A percentile compares a stretch with the other conserved stretches of the same genome.
These are phyloP conservation scores for Holacanthus passer DNA, from an alignment of 2,113 vertebrate genomes.

Conservation along the genomic window DNA sequence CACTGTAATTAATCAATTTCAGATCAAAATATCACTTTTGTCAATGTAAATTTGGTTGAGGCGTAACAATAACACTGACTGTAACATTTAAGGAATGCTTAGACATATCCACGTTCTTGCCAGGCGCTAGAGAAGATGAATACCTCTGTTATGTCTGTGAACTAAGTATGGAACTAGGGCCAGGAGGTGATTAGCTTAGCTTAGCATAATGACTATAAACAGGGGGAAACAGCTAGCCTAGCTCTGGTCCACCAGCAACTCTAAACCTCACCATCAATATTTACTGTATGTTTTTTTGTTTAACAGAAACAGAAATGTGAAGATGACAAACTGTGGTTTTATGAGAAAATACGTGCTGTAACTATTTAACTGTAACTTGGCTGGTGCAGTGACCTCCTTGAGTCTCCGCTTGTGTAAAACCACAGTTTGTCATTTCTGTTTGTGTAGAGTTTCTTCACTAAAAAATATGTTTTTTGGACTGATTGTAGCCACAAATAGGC, in stretches of 20 bases:
- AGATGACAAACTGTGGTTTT: not conserved
- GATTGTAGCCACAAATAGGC: not conserved
- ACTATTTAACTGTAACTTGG: not conserved
- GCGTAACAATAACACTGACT: not conserved
- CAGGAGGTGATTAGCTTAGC: not conserved
- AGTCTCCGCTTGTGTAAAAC: not conserved
- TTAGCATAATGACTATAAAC: slow-evolving; percentile 1
- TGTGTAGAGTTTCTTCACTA: not conserved
- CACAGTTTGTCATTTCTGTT: not conserved
- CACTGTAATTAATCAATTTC: not conserved
- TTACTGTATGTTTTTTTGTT: not conserved
- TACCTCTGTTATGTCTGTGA: not conserved
- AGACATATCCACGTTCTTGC: not conserved
- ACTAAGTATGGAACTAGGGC: not conserved
- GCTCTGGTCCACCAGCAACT: not conserved
- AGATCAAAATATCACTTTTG: not conserved
- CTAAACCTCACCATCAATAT: not conserved
- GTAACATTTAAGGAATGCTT: not conserved
- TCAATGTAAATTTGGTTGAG: no score
- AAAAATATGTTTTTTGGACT: not conserved
- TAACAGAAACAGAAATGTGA: not conserved
- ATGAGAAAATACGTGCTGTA: no score
- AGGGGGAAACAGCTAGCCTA: not conserved
- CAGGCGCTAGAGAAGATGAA: not conserved
- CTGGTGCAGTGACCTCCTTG: not conserved